Evolutionary conservation across 1,140 invertebrate genomes (phyloP).

Genomic region (Latrodectus geometricus): DNA sequence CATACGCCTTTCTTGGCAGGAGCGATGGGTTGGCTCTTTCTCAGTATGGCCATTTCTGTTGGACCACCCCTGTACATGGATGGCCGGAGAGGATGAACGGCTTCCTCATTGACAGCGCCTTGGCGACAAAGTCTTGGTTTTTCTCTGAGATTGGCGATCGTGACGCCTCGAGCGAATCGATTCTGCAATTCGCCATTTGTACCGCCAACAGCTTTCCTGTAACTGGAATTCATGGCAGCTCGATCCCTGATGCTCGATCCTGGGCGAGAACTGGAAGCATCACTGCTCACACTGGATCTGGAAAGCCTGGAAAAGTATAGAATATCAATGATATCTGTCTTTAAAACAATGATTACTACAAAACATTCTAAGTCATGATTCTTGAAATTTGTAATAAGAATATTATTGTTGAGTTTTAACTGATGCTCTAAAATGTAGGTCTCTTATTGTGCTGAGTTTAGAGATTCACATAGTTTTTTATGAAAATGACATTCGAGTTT

Average conservation of each 20-base stretch:
- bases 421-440: neutral
- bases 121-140: slow-evolving; percentile 63
- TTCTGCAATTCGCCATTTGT: slow-evolving; percentile 17
- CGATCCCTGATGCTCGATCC: slow-evolving; percentile 51
- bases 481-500: too few relatives aligned
- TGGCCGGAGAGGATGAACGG: neutral
- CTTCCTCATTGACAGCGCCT: slow-evolving; percentile 57
- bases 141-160: slow-evolving; percentile 30
- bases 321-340: too few relatives aligned
- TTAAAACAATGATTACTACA: too few relatives aligned
- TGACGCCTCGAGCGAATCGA: slow-evolving; percentile 22
- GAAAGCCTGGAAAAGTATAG: slow-evolving; percentile 46
- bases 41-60: slow-evolving; percentile 46
- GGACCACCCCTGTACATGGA: slow-evolving; percentile 36
- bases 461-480: too few relatives aligned
- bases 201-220: slow-evolving; percentile 4
- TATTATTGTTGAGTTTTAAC: neutral
- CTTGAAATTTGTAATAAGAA: neutral
- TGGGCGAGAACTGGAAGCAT: slow-evolving; percentile 56
- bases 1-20: slow-evolving; percentile 52
- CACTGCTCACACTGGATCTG: slow-evolving; percentile 64
- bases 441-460: too few relatives aligned
- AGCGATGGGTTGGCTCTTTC: slow-evolving; percentile 1
- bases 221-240: neutral
- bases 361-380: too few relatives aligned